Conservation (phyloP, 2,797 vertebrate species). For the Xyrichtys novacula region DNA sequence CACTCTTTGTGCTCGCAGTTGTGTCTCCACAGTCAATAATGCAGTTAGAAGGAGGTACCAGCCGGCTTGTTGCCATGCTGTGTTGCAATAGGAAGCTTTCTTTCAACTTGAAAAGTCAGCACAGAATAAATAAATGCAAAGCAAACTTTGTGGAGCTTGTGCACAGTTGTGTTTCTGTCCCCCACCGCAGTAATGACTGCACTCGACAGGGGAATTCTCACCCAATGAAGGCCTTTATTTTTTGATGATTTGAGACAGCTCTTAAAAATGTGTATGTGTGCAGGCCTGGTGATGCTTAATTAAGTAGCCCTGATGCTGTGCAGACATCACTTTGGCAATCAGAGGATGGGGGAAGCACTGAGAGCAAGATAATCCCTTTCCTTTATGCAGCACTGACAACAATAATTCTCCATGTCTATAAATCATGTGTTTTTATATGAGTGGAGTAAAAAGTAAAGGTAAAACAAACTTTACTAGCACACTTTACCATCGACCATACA, state of each 20-base stretch:
- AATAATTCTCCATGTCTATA: slow-evolving; percentile 29
- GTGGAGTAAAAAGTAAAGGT: too few relatives aligned
- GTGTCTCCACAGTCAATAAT: background rate
- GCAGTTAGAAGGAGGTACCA: background rate
- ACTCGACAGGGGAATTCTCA: slow-evolving; percentile 28
- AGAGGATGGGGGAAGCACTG: slow-evolving; percentile 26
- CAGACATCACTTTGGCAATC: slow-evolving; percentile 53
- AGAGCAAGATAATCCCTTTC: slow-evolving; percentile 70
- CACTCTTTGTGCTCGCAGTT: slow-evolving; percentile 4
- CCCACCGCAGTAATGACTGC: slow-evolving; percentile 35
- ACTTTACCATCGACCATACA: too few relatives aligned
- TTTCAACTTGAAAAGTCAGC: slow-evolving; percentile 14
- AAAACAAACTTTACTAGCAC: too few relatives aligned
- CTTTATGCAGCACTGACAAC: slow-evolving; percentile 54
- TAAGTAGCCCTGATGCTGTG: slow-evolving; percentile 66
- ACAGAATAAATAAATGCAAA: slow-evolving; percentile 17
- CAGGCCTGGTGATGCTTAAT: slow-evolving; percentile 62
- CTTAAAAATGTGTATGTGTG: slow-evolving; percentile 37
- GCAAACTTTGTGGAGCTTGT: slow-evolving; percentile 17
- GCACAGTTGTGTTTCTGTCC: slow-evolving; percentile 32
- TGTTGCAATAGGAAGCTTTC: slow-evolving; percentile 14
- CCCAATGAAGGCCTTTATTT: slow-evolving; percentile 42
- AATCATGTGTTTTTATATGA: too few relatives aligned
- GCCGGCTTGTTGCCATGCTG: slow-evolving; percentile 1
- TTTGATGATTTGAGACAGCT: slow-evolving; percentile 68